Conservation (phyloP, 2,888 invertebrate species). For the Apodemia duryi region DNA sequence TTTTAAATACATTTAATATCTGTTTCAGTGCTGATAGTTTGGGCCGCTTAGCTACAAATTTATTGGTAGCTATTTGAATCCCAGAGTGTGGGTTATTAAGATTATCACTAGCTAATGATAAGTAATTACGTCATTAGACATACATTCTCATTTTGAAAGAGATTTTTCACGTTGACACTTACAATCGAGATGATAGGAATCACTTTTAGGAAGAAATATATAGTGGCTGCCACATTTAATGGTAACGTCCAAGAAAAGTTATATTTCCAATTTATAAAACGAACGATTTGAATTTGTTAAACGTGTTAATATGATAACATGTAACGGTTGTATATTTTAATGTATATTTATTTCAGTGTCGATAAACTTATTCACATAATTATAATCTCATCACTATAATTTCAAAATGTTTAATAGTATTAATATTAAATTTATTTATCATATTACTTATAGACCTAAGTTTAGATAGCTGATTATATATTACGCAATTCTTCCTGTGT, state of each 20-base stretch:
- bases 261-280: not conserved
- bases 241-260: not conserved
- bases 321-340: not conserved
- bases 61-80: constrained; percentile 6
- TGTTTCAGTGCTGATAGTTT: not conserved
- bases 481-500: too few species aligned
- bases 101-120: constrained; percentile 3
- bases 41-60: not conserved
- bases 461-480: too few species aligned
- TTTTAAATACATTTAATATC: not conserved
- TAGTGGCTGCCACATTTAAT: constrained; percentile 1
- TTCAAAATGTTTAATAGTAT: not conserved
- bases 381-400: not conserved
- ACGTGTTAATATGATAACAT: not conserved
- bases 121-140: constrained; percentile 1
- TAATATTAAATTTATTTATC: too few species aligned
- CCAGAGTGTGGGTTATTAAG: constrained; percentile 7
- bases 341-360: not conserved
- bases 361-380: not conserved
- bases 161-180: not conserved
- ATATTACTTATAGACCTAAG: too few species aligned
- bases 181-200: not conserved
- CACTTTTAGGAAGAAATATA: not conserved
- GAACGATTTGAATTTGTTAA: constrained; percentile 2
- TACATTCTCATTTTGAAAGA: constrained; percentile 1